A percentile compares a stretch with the other conserved stretches of the same genome.
These are phyloP conservation scores for Cotesia vestalis DNA, from an alignment of 1,140 invertebrate genomes.

Conservation along the genomic window DNA sequence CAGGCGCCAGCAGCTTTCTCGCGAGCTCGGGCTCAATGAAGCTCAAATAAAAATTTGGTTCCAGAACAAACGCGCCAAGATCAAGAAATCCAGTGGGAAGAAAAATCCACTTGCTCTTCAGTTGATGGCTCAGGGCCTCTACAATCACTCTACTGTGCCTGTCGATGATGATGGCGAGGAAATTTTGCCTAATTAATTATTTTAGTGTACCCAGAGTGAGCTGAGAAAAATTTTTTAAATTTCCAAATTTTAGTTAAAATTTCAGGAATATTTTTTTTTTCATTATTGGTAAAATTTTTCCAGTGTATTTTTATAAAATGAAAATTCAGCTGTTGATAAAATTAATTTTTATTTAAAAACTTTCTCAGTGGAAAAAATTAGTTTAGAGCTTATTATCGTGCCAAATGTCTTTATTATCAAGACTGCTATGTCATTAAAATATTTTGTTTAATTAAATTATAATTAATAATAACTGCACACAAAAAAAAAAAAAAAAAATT, in stretches of 20 bases:
- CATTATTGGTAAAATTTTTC: no score
- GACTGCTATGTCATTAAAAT: neutral
- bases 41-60: constrained; percentile 99
- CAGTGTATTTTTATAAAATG: no score
- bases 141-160: constrained; percentile 90
- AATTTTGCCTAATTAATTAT: constrained; percentile 34
- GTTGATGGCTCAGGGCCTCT: constrained; percentile 94
- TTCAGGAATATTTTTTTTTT: no score
- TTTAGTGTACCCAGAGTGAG: neutral
- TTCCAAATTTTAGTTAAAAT: neutral
- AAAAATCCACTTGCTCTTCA: constrained; percentile 85
- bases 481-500: no score
- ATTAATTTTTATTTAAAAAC: neutral
- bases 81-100: constrained; percentile 82
- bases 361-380: neutral
- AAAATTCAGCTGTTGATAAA: no score
- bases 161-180: constrained; percentile 86
- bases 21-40: constrained; percentile 94
- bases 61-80: constrained; percentile 98
- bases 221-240: neutral
- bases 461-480: no score
- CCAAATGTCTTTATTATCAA: constrained; percentile 10
- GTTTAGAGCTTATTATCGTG: constrained; percentile 8
- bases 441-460: no score
- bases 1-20: constrained; percentile 88